These are phyloP conservation scores for Polypedilum vanderplanki DNA, from an alignment of 1,140 invertebrate species.

Conservation along the genomic window DNA sequence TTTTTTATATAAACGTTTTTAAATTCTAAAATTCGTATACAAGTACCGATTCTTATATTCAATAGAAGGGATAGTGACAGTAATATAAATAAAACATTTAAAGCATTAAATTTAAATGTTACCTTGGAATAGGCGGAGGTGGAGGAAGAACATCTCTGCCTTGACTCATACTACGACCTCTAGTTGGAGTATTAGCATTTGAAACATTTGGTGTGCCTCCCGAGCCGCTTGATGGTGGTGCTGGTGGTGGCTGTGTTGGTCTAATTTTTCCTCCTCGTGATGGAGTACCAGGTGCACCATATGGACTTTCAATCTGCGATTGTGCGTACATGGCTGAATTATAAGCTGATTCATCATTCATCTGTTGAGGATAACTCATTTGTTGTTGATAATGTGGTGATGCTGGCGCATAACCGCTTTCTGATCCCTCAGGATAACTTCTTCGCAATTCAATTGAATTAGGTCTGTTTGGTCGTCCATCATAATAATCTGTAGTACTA, in stretches of 20 bases:
- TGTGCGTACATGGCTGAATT: slow-evolving; percentile 44
- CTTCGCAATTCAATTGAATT: slow-evolving; percentile 68
- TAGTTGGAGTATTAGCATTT: slow-evolving; percentile 58
- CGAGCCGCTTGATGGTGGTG: slow-evolving; percentile 63
- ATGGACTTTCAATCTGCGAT: slow-evolving; percentile 47
- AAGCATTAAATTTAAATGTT: too few species aligned
- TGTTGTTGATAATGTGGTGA: slow-evolving; percentile 41
- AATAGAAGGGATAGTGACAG: too few species aligned
- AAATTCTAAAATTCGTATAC: too few species aligned
- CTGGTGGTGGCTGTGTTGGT: slow-evolving; percentile 79
- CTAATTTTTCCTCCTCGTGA: slow-evolving; percentile 53
- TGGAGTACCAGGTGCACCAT: slow-evolving; percentile 48
- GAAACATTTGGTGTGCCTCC: slow-evolving; percentile 64
- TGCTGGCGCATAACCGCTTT: slow-evolving; percentile 41
- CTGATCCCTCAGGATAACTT: slow-evolving; percentile 52
- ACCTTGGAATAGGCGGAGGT: slow-evolving; percentile 72
- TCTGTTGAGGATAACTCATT: slow-evolving; percentile 36
- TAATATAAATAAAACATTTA: too few species aligned
- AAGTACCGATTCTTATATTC: too few species aligned
- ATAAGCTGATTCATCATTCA: slow-evolving; percentile 40
- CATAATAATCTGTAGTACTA: slow-evolving; percentile 36
- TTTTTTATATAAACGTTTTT: too few species aligned
- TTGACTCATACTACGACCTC: slow-evolving; percentile 57
- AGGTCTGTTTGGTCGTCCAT: slow-evolving; percentile 56
- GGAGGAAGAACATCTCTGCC: slow-evolving; percentile 68